phyloP scores from a whole-genome alignment of 2,888 invertebrate genomes.

The Apomyelois bistriatella region DNA sequence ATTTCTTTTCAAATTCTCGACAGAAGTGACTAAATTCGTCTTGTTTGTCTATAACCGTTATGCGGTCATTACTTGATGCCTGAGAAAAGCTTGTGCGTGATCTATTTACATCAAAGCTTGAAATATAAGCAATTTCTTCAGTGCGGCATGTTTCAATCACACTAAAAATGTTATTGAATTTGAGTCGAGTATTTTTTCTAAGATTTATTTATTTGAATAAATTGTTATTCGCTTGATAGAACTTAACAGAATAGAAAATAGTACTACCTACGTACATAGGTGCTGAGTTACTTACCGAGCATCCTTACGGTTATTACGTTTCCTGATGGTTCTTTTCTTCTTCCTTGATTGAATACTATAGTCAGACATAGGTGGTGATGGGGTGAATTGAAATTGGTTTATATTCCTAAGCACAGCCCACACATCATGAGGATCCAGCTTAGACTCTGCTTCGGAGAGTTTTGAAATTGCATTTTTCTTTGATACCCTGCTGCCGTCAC shows the following conservation, averaged over 20 bases:
- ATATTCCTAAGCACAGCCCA: conserved; percentile 64
- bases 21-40: conserved; percentile 35
- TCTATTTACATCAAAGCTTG: conserved; percentile 47
- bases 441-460: conserved; percentile 22
- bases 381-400: conserved; percentile 55
- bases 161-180: conserved; percentile 27
- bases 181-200: too few species aligned
- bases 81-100: conserved; percentile 37
- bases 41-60: conserved; percentile 60
- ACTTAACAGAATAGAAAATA: too few species aligned
- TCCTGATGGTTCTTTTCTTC: conserved; percentile 36
- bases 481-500: conserved; percentile 32
- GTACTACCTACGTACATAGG: neutral
- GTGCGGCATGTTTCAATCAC: conserved; percentile 56
- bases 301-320: conserved; percentile 37
- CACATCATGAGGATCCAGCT: conserved; percentile 45
- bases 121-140: conserved; percentile 60
- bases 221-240: too few species aligned
- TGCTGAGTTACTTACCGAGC: conserved; percentile 35
- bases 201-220: too few species aligned
- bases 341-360: conserved; percentile 39
- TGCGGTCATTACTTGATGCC: conserved; percentile 55
- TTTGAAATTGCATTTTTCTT: conserved; percentile 16
- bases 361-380: conserved; percentile 56
- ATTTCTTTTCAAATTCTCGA: conserved; percentile 29